Evolutionary conservation across 1,140 invertebrate genomes (phyloP), one percentile per base, ranked within the genome.

Genomic region (Cyrtorhinus lividipennis): DNA sequence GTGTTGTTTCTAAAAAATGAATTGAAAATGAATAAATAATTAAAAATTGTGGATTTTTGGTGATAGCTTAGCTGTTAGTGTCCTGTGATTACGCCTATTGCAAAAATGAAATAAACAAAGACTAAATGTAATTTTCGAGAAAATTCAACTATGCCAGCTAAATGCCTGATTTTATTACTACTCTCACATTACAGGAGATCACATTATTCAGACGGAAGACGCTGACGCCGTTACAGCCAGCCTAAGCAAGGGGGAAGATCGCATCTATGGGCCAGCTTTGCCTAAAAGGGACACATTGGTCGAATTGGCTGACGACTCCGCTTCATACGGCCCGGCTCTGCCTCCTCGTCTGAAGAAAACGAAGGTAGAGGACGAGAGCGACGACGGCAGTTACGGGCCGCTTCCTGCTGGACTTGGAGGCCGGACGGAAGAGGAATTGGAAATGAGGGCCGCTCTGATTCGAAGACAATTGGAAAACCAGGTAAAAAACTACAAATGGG

Each of bases 311-410:
- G 18, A 12, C 15, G 61, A 68, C 2, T 13, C 12, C 2, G 64
- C 63, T 22, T 63, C 61, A n/a, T 67, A 72, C 61, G 74, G 72
- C 2, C 73, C 73, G 27, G 64, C 68, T 25, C 65, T 75, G 8
- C 72, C 74, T n/a, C 69, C 70, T 48, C 26, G 67, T 64, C 46
- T 68, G 3, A 46, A 61, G 57, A 59, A 66, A 24, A 65, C 61
- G 53, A 15, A 65, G 12, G 56, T 48, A 38, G 66, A 71, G 61
- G 69, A 73, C 1, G 75, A 76, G 60, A 72, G 80, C 62, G 77
- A 78, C 65, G 80, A 81, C 60, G 76, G 77, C 46, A 69, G 73
- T 18, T 80, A 87, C 68, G 88, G 89, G 1, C 88, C 89, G 20
- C 64, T 87, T 44, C 82, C 81, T 44, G 69, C 67, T n/a, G 80